phyloP scores from a whole-genome alignment of 2,888 invertebrate species.

The Onthophagus sagittarius region DNA sequence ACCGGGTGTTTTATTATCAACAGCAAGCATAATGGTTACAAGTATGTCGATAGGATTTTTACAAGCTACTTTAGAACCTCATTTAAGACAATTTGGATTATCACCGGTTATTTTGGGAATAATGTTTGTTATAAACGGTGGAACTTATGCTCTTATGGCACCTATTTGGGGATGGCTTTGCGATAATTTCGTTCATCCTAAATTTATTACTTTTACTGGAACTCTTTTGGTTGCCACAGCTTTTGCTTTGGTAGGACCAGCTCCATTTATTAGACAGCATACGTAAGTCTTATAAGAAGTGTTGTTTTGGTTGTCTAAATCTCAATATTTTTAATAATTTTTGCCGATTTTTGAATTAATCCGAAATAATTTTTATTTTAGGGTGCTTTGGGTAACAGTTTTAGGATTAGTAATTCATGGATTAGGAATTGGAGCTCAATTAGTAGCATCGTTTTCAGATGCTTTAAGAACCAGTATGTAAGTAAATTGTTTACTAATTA shows the following conservation, averaged over 20 bases:
- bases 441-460: conserved; percentile 83
- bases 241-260: conserved; percentile 75
- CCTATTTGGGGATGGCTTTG: conserved; percentile 80
- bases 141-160: conserved; percentile 73
- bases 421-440: conserved; percentile 76
- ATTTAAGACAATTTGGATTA: conserved; percentile 70
- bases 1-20: conserved; percentile 69
- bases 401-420: conserved; percentile 74
- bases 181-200: conserved; percentile 64
- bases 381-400: conserved; percentile 64
- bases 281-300: conserved; percentile 51
- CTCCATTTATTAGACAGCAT: conserved; percentile 65
- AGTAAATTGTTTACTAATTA: conserved; percentile 43
- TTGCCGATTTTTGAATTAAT: not conserved
- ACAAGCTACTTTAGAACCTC: conserved; percentile 85
- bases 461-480: conserved; percentile 78
- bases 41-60: conserved; percentile 84
- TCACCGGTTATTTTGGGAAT: conserved; percentile 69
- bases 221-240: conserved; percentile 63
- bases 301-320: not conserved
- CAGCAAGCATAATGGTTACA: conserved; percentile 69
- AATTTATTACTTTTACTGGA: conserved; percentile 65
- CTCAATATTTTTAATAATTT: not conserved
- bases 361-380: conserved; percentile 40
- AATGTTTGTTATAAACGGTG: conserved; percentile 83